Base-by-base conservation (phyloP, 2,797 vertebrate genomes). In the Passerculus sandwichensis region DNA sequence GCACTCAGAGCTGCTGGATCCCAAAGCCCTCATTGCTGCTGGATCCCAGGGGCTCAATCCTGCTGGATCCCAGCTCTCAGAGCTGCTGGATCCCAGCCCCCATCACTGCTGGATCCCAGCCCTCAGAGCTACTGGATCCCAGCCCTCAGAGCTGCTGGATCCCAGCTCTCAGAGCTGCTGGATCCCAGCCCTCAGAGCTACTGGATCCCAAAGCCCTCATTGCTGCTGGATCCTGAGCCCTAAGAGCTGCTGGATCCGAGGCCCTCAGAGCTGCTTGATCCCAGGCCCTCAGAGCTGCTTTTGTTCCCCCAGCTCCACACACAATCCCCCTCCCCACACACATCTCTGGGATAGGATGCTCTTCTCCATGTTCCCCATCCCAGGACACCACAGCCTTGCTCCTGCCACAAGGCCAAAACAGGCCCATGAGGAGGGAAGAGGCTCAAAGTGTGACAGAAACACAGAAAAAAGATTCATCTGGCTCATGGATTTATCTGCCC, bases 351-450 rank as follows among this genome's bases (percentile, higher is more conserved):
- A 53, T 1, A 11, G 32, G 60, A 51, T 54, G 54, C 27, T 44
- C 45, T 75, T 71, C 44, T 19, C 54, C 0, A 0, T 44, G 17
- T 3, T 75, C 50, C 34, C 34, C 40, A 5, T 29, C 23, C 21
- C 42, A 32, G 14, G 19, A 45, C 59, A 69, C 13, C 42, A 6
- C 50, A 34, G 54, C 32, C 42, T 21, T 57, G 54, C 42, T 76
- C 34, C 60, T 57, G 6, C 45, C 29, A 11, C 1, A 4, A 54
- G 69, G 42, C 32, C 48, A 10, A 2, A 64, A 36, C 5, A 0
- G 29, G 29, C 2, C 36, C 13, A 0, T 2, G n/a, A 60, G 48
- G 27, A 79, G 18, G 29, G 15, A 44, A 23, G 30, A 60, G n/a
- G n/a, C 27, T 73, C 3, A 0, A 50, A n/a, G 8, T 5, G 15